Conservation (phyloP, 2,797 vertebrate genomes). For the Botia almorhae region DNA sequence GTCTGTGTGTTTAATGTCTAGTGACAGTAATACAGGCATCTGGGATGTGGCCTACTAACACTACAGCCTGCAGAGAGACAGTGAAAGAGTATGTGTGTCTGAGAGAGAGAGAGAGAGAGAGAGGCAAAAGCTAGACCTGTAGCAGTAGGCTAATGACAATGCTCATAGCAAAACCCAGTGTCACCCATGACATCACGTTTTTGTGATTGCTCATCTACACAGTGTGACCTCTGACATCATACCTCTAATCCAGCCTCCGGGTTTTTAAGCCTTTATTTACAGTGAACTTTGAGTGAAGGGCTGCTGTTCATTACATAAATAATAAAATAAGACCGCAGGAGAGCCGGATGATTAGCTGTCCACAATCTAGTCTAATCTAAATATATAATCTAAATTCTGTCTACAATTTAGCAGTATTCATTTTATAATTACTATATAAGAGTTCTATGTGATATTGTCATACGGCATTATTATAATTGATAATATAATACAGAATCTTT, state of each 20-base stretch:
- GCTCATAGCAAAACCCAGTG: slow-evolving; percentile 30
- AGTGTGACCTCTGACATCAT: slow-evolving; percentile 28
- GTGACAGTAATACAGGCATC: slow-evolving; percentile 61
- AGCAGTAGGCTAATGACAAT: slow-evolving; percentile 38
- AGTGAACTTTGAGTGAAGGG: not conserved
- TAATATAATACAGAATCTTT: slow-evolving; percentile 26
- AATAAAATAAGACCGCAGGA: slow-evolving; percentile 5
- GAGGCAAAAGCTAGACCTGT: slow-evolving; percentile 13
- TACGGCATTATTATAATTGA: slow-evolving; percentile 15
- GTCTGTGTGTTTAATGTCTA: slow-evolving; percentile 64
- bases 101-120: not conserved
- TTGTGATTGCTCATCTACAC: slow-evolving; percentile 11
- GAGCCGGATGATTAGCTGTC: not conserved
- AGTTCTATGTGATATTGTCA: not conserved
- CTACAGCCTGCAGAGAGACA: slow-evolving; percentile 42
- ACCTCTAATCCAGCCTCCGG: slow-evolving; percentile 5
- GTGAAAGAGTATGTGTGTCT: not conserved
- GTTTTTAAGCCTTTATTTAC: slow-evolving; percentile 5
- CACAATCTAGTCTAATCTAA: too few species aligned
- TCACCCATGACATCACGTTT: slow-evolving; percentile 15
- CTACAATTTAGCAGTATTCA: not conserved
- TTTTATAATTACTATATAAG: not conserved
- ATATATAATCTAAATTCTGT: too few species aligned
- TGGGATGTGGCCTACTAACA: slow-evolving; percentile 46
- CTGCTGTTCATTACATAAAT: slow-evolving; percentile 29